Conservation (phyloP, 1,140 invertebrate species). For the Caenorhabditis brenneri region DNA sequence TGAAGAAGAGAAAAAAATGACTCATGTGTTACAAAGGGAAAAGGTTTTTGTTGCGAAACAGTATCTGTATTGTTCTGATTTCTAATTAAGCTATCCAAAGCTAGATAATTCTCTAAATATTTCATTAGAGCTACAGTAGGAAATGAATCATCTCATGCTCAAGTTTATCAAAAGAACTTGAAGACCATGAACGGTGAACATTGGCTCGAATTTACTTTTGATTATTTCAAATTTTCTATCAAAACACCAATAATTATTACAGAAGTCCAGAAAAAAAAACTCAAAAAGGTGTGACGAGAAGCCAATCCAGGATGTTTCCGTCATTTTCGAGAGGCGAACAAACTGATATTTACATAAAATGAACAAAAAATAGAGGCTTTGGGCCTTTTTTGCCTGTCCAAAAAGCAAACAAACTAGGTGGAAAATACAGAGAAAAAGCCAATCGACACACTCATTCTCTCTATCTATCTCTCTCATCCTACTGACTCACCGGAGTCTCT, state of each 20-base stretch:
- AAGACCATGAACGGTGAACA: too few species aligned
- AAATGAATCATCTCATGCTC: too few species aligned
- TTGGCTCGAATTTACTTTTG: too few species aligned
- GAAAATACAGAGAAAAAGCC: conserved; percentile 36
- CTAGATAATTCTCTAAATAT: too few species aligned
- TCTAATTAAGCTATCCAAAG: too few species aligned
- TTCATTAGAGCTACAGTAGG: too few species aligned
- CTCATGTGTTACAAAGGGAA: neutral
- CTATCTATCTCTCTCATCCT: neutral
- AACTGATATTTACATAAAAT: conserved; percentile 33
- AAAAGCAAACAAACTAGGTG: neutral
- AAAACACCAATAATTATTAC: too few species aligned
- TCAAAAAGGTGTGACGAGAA: neutral
- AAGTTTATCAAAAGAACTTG: too few species aligned
- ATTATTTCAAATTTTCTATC: too few species aligned
- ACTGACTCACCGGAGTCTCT: neutral
- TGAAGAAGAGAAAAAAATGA: neutral
- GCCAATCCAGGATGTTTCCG: neutral
- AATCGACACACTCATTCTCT: conserved; percentile 28
- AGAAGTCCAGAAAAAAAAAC: too few species aligned
- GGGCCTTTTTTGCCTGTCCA: neutral
- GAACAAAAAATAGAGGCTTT: neutral
- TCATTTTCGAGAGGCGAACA: neutral
- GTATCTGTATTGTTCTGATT: neutral
- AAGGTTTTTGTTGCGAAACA: neutral